Percentiles rank a stretch among this genome's conserved stretches.
phyloP scores from a whole-genome alignment of 2,113 vertebrate genomes.

The Aegypius monachus region DNA sequence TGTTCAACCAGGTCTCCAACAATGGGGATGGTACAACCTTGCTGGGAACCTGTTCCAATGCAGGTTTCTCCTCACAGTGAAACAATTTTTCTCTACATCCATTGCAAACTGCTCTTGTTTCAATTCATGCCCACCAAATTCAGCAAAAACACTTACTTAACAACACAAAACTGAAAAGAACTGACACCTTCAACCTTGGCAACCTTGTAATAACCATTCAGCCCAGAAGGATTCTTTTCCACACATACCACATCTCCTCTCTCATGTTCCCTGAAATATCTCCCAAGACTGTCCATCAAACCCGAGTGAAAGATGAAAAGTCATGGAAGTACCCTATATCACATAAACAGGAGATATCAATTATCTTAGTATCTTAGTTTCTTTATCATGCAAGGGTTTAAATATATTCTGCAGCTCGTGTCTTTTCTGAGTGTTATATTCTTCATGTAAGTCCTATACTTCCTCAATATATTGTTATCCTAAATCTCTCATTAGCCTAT shows the following conservation, averaged over 20 bases:
- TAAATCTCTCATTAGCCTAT: neutral
- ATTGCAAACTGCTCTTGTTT: neutral
- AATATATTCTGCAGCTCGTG: neutral
- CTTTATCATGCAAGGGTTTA: neutral
- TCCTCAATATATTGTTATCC: neutral
- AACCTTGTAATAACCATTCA: neutral
- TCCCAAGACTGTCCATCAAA: neutral
- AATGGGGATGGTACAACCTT: neutral
- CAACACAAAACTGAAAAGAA: neutral
- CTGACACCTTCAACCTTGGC: neutral
- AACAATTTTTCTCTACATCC: neutral
- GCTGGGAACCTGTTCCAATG: neutral
- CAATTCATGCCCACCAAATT: neutral
- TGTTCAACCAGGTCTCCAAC: neutral
- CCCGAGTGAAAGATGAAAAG: neutral
- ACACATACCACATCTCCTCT: fast-evolving
- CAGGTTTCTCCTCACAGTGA: neutral
- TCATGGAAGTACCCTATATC: neutral
- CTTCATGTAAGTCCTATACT: neutral
- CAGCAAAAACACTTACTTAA: neutral
- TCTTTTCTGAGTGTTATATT: neutral
- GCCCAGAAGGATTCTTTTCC: neutral
- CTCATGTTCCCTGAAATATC: neutral
- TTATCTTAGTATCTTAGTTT: neutral
- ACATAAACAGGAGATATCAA: neutral